Evolutionary conservation across 2,888 invertebrate species (phyloP), one percentile per base, ranked within the genome.

Genomic region (Mesorhabditis belari): DNA sequence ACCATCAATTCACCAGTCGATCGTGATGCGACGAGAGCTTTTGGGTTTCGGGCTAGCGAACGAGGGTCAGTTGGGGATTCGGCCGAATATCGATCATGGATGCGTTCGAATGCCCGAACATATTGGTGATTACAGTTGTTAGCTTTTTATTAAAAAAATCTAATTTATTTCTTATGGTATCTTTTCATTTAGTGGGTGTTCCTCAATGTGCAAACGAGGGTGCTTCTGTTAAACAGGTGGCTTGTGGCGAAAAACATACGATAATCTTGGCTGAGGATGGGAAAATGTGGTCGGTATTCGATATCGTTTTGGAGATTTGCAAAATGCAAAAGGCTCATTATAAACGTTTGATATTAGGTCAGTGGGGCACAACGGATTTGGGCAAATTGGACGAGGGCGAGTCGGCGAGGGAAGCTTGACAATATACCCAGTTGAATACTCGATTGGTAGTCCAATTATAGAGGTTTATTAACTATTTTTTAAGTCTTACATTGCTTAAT

Each of bases 221-320:
- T 25, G 63, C 66, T 2, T 35, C 69, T 1, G 70, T 73, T 6
- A 60, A 63, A 49, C 21, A 56, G 9, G 66, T 75, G 2, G 73
- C 75, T 1, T 69, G 68, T 49, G 76, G 76, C n/a, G 74, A 74
- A 58, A 64, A 66, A 57, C 76, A 76, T 61, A 71, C 76, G 21
- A n/a, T 76, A 0, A 66, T 74, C 29, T 66, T 76, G 50, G 67
- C 73, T 2, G 64, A 64, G 4, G 71, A 74, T 29, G 76, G 77
- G 23, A 66, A 73, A 63, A 66, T 77, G 54, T 76, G 70, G 68
- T 72, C 71, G 58, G 73, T 74, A 9, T 76, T 76, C 6, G 64
- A 62, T n/a, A 77, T 76, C 58, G 35, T 26, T 55, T 55, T 27
- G 9, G 6, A 26, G 17, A 23, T 55, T 25, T 44, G 17, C 35